These are phyloP conservation scores for Drepana falcataria DNA, from an alignment of 2,888 invertebrate species.

Conservation along the genomic window DNA sequence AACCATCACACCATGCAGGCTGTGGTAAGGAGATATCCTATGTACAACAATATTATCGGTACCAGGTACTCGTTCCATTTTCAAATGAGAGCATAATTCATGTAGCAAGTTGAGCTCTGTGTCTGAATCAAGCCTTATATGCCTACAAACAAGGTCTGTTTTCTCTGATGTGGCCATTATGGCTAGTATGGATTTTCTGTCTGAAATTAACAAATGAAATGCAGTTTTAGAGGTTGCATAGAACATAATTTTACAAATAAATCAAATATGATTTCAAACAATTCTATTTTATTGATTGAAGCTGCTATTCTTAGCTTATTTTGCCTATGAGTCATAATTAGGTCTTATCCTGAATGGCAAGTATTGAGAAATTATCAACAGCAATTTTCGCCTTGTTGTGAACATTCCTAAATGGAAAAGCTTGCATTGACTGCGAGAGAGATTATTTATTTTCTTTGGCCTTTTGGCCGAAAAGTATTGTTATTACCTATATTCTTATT, in stretches of 20 bases:
- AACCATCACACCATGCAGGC: conserved; percentile 51
- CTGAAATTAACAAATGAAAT: conserved; percentile 27
- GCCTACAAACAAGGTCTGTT: conserved; percentile 39
- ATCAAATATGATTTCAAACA: not conserved
- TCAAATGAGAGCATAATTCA: conserved; percentile 38
- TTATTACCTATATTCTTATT: conserved; percentile 27
- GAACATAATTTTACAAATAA: not conserved
- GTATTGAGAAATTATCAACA: too few species aligned
- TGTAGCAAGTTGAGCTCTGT: conserved; percentile 23
- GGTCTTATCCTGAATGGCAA: too few species aligned
- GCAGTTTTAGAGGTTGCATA: too few species aligned
- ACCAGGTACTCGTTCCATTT: conserved; percentile 38
- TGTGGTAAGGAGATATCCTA: conserved; percentile 48
- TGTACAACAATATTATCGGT: conserved; percentile 37
- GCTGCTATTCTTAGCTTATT: too few species aligned
- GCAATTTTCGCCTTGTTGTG: too few species aligned
- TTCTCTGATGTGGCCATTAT: conserved; percentile 44
- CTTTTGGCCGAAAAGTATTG: too few species aligned
- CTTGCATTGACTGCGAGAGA: too few species aligned
- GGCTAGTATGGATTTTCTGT: conserved; percentile 32
- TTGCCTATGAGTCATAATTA: too few species aligned
- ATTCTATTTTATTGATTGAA: too few species aligned
- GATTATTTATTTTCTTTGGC: too few species aligned
- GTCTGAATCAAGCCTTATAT: conserved; percentile 26
- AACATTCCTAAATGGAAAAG: too few species aligned